A percentile compares a stretch with the other conserved stretches of the same genome.
Conservation (phyloP, 2,888 invertebrate species). For the Nymphalis urticae region DNA sequence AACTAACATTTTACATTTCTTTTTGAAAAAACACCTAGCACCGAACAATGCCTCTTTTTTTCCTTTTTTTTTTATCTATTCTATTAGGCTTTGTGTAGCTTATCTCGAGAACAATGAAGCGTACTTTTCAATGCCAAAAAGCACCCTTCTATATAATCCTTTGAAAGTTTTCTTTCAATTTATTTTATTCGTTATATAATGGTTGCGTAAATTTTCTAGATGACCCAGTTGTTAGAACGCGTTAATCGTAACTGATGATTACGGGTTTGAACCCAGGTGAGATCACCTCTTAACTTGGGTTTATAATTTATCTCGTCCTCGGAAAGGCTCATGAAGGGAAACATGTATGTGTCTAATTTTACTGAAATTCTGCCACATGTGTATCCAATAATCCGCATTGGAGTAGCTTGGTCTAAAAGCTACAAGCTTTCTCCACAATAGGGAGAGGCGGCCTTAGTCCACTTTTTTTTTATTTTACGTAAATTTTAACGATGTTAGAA, state of each 20-base stretch:
- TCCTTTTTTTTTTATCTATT: slow-evolving; percentile 10
- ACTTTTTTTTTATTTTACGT: background rate
- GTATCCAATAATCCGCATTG: too few species aligned
- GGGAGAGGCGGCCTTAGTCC: too few species aligned
- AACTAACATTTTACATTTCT: background rate
- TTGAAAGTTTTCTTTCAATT: slow-evolving; percentile 6
- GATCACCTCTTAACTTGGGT: too few species aligned
- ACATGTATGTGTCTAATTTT: too few species aligned
- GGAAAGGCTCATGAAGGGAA: too few species aligned
- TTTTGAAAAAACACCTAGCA: background rate
- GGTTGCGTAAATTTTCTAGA: background rate
- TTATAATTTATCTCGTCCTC: too few species aligned
- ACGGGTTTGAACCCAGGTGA: too few species aligned
- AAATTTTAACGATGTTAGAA: too few species aligned
- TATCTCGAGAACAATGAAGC: slow-evolving; percentile 9
- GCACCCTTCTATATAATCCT: slow-evolving; percentile 9
- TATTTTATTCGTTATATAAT: background rate
- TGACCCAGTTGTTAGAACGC: background rate
- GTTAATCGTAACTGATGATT: background rate
- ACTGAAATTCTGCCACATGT: too few species aligned
- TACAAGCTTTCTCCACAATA: too few species aligned
- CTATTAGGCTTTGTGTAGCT: slow-evolving; percentile 12
- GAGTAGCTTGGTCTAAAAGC: too few species aligned
- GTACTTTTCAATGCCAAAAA: slow-evolving; percentile 11
- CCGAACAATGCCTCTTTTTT: background rate